Evolutionary conservation across 1,140 invertebrate species (phyloP), one percentile per base, ranked within the genome.

Genomic region (Apis laboriosa): DNA sequence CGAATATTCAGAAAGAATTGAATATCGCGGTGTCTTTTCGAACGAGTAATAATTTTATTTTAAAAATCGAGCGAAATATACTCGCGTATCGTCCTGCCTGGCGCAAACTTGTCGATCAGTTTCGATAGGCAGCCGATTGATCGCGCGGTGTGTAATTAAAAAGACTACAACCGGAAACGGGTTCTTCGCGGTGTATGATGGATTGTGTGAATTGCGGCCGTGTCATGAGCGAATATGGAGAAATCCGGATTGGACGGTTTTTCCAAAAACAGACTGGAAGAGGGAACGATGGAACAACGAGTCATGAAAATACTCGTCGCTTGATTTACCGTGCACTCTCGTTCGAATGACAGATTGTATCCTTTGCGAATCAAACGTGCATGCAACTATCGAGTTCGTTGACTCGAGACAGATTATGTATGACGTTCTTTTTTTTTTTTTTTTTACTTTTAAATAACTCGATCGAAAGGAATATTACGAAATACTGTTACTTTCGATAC

Each of bases 211-310:
- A 67, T 67, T 67, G 66, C 43, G 66, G 43, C 28, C 66, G 43
- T 49, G 66, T 67, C 66, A 67, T 19, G 66, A 8, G 66, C 34
- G 34, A 67, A 67, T 49, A 49, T 43, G 34, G 43, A 28, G 66
- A 67, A 67, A 67, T 67, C 66, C 43, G 66, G 66, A 67, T 67
- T 67, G 66, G 66, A 67, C 28, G 66, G 66, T 67, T 67, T 67
- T 67, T 34, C 66, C 34, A 43, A 43, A 67, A 67, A 67, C 66
- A 67, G 34, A 49, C 43, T 19, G 66, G 34, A 19, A 43, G n/a
- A 28, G 60, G 12, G n/a, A 61, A 61, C 34, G 66, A 67, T 67
- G 66, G 43, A 34, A 67, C 66, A 67, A 49, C 66, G 66, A 67
- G 49, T 49, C 43, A 43, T 49, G 43, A 63, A 67, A 67, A 67